phyloP scores from a whole-genome alignment of 2,113 vertebrate species.

The Antennarius striatus region DNA sequence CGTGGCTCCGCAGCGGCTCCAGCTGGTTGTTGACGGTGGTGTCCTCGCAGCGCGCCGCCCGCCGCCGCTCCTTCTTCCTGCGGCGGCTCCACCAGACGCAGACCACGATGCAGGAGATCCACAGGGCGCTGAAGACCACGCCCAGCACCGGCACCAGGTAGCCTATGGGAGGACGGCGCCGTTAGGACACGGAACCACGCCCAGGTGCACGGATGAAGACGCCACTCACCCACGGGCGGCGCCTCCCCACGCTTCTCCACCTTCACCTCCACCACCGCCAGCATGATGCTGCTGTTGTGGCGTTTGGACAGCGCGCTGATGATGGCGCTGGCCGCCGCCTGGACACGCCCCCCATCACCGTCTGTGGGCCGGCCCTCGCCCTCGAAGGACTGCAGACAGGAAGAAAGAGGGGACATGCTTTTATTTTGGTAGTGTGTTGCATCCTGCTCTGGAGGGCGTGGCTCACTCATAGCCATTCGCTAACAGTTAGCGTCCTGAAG shows the following conservation, averaged over 20 bases:
- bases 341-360: conserved; percentile 83
- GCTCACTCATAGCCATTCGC: no score
- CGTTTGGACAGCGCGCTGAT: conserved; percentile 87
- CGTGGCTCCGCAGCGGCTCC: conserved; percentile 83
- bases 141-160: conserved; percentile 89
- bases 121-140: conserved; percentile 86
- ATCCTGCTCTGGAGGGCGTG: no score
- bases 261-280: conserved; percentile 91
- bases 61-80: conserved; percentile 90
- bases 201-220: neutral
- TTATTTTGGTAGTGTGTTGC: neutral
- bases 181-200: no score
- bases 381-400: conserved; percentile 83
- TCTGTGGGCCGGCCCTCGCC: conserved; percentile 79
- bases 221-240: conserved; percentile 79
- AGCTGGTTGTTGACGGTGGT: conserved; percentile 91
- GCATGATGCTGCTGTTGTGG: conserved; percentile 90
- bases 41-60: conserved; percentile 78
- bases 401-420: neutral
- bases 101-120: conserved; percentile 87
- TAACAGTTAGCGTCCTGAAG: no score
- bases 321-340: conserved; percentile 84
- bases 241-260: conserved; percentile 82
- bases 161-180: conserved; percentile 64
- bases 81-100: conserved; percentile 94